phyloP scores from a whole-genome alignment of 2,113 vertebrate species.

The Crotalus horridus region DNA sequence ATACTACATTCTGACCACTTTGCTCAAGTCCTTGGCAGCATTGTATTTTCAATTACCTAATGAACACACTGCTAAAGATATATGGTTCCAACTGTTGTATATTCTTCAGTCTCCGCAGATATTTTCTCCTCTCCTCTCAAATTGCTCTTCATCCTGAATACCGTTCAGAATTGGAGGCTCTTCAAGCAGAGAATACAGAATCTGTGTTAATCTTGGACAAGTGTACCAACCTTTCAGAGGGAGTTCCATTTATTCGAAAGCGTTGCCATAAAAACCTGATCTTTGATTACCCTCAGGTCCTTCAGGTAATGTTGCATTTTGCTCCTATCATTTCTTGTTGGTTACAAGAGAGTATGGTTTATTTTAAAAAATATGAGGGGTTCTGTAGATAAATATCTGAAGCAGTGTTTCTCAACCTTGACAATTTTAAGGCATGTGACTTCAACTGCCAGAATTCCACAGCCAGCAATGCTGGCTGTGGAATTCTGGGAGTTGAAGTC shows the following conservation, averaged over 20 bases:
- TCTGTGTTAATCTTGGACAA: constrained; percentile 87
- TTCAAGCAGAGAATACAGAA: constrained; percentile 87
- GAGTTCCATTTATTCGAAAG: constrained; percentile 73
- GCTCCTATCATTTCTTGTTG: background rate
- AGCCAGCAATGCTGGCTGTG: no score
- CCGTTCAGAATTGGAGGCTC: constrained; percentile 81
- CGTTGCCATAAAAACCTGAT: constrained; percentile 86
- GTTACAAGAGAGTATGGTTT: background rate
- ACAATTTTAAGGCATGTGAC: no score
- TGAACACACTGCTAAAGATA: background rate
- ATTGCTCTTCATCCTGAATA: constrained; percentile 88
- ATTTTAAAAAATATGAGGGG: background rate
- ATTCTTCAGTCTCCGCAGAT: constrained; percentile 77
- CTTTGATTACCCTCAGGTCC: constrained; percentile 92
- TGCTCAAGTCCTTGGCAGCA: background rate
- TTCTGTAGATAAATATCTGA: background rate
- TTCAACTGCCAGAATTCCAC: no score
- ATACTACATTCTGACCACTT: background rate
- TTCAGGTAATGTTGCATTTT: constrained; percentile 78
- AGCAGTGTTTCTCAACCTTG: no score
- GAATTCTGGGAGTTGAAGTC: no score
- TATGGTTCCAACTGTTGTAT: constrained; percentile 14
- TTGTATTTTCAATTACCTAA: background rate
- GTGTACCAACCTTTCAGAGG: constrained; percentile 91
- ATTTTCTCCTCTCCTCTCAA: constrained; percentile 91